Base-by-base conservation (phyloP, 2,888 invertebrate species). In the Pinctada fucata region DNA sequence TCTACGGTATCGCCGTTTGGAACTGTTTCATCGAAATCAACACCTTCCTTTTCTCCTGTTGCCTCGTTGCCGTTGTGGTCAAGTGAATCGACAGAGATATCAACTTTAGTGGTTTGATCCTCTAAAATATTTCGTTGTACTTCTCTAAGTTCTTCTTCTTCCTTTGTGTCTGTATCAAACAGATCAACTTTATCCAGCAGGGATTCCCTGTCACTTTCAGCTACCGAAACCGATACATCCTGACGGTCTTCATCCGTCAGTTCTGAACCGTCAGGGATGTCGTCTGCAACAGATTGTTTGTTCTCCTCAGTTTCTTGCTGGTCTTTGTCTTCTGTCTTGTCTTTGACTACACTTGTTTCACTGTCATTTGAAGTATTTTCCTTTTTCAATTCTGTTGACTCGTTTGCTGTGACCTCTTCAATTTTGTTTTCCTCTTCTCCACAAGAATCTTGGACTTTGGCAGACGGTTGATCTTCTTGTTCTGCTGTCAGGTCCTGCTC, bases 341-440 rank as follows among this genome's bases (percentile, higher is more conserved):
- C 63, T 10, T 48, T 63, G n/a, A 72, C 64, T 72, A 64, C 72
- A 72, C 72, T 72, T 48, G 72, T 63, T 47, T 47, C 64, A 72
- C 72, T 72, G 47, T 72, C 72, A 13, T 16, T 31, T 51, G 47
- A 64, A 58, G 52, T 63, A 71, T 31, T 49, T 2, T 63, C 63
- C 3, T 72, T 63, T 5, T 72, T 64, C 47, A 31, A 51, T 45
- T 52, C 51, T 31, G 4, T 13, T 45, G 16, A 31, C 3, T 71
- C 52, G 5, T 65, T 31, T 16, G 2, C 10, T 63, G n/a, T 72
- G 6, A 45, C 58, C 31, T 8, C 31, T 2, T 8, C 45, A 71
- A 31, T 71, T 47, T 63, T 64, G n/a, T 47, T 64, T 50, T 63
- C 72, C 3, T 52, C 71, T 6, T 47, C n/a, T n/a, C n/a, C n/a